Evolutionary conservation across 2,888 invertebrate species (phyloP).

Genomic region (Cordylochernes scorpioides): DNA sequence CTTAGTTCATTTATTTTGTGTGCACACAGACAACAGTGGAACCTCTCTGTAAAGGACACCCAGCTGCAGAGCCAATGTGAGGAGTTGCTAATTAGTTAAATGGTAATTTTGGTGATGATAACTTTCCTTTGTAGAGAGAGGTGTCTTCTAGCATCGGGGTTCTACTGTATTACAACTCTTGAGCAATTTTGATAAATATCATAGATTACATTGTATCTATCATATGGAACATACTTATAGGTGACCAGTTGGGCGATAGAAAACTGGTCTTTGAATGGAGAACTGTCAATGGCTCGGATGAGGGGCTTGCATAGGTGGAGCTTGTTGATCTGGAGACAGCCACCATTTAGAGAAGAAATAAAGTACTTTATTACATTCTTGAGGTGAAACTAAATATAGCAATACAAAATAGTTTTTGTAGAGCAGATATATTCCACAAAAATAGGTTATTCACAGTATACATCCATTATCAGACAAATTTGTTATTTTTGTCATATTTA

Average conservation of each 20-base stretch:
- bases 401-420: not conserved
- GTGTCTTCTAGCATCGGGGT: too few relatives aligned
- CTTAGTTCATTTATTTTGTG: too few relatives aligned
- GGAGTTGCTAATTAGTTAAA: too few relatives aligned
- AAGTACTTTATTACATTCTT: not conserved
- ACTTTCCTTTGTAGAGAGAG: too few relatives aligned
- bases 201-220: not conserved
- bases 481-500: too few relatives aligned
- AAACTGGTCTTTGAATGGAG: constrained; percentile 62
- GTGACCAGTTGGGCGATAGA: constrained; percentile 78
- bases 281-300: constrained; percentile 82
- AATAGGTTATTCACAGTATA: too few relatives aligned
- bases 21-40: too few relatives aligned
- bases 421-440: not conserved
- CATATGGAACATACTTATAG: constrained; percentile 33
- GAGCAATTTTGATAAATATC: not conserved
- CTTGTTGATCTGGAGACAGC: constrained; percentile 32
- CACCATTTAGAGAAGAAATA: not conserved
- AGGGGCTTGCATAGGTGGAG: constrained; percentile 45
- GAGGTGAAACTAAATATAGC: not conserved
- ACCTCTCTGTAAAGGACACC: too few relatives aligned
- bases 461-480: too few relatives aligned
- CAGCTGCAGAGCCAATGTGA: too few relatives aligned
- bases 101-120: too few relatives aligned
- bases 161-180: too few relatives aligned